phyloP scores from a whole-genome alignment of 2,888 invertebrate genomes.

The Thymelicus sylvestris region DNA sequence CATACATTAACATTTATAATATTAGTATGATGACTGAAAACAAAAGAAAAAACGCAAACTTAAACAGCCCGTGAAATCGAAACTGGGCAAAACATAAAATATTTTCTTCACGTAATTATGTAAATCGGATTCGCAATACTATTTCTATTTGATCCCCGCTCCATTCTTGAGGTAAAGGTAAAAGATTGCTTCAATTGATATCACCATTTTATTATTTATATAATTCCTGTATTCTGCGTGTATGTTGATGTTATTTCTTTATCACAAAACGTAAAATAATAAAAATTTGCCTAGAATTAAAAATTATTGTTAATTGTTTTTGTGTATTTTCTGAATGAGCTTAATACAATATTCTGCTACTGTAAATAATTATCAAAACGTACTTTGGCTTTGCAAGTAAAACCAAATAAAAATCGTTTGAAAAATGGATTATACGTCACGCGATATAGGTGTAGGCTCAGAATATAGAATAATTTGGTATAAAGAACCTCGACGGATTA shows the following conservation, averaged over 20 bases:
- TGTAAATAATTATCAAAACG: too few species aligned
- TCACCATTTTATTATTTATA: background rate
- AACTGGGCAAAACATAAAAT: background rate
- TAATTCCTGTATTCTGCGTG: background rate
- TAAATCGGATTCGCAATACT: background rate
- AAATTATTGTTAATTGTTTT: background rate
- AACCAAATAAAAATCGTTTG: too few species aligned
- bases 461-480: too few species aligned
- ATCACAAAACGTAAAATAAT: background rate
- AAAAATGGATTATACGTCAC: too few species aligned
- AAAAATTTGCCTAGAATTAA: background rate
- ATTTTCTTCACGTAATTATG: slow-evolving; percentile 2
- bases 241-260: background rate
- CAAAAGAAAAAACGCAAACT: background rate
- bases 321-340: too few species aligned
- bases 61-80: slow-evolving; percentile 2
- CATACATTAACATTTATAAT: too few species aligned
- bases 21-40: background rate
- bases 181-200: background rate
- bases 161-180: background rate
- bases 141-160: slow-evolving; percentile 2
- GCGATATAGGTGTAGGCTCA: too few species aligned
- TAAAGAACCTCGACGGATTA: too few species aligned
- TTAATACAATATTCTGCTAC: too few species aligned
- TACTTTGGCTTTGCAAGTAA: too few species aligned